A percentile compares a stretch with the other conserved stretches of the same genome.
phyloP scores from a whole-genome alignment of 2,113 vertebrate genomes.

The Sminthopsis crassicaudata region DNA sequence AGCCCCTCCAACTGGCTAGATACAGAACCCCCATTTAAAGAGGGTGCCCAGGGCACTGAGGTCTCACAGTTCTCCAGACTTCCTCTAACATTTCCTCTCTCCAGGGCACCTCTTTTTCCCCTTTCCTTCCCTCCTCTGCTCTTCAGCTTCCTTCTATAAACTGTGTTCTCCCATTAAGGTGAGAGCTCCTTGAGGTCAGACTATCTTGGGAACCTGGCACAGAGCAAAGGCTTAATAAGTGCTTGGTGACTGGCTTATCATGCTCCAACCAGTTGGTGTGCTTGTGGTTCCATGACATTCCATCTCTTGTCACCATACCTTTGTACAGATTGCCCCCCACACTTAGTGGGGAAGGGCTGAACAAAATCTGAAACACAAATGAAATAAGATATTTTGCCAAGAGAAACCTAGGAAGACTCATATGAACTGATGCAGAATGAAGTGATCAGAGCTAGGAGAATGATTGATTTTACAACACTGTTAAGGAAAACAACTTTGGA shows the following conservation, averaged over 20 bases:
- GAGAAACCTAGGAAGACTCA: neutral
- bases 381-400: neutral
- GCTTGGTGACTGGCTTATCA: neutral
- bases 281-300: neutral
- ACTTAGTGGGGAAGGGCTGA: neutral
- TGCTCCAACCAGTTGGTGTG: neutral
- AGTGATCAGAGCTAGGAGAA: neutral
- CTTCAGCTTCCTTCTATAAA: neutral
- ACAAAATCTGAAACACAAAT: neutral
- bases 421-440: neutral
- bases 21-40: neutral
- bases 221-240: neutral
- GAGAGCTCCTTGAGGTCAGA: neutral
- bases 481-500: neutral
- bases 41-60: neutral
- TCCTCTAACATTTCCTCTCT: neutral
- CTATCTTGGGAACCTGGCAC: neutral
- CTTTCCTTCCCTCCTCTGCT: neutral
- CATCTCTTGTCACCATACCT: neutral
- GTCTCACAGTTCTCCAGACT: neutral
- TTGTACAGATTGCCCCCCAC: neutral
- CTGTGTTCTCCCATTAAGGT: neutral
- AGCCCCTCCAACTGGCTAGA: too few relatives aligned
- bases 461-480: too few relatives aligned
- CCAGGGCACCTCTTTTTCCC: neutral